Evolutionary conservation across 1,140 invertebrate species (phyloP).

Genomic region (Anthonomus grandis): DNA sequence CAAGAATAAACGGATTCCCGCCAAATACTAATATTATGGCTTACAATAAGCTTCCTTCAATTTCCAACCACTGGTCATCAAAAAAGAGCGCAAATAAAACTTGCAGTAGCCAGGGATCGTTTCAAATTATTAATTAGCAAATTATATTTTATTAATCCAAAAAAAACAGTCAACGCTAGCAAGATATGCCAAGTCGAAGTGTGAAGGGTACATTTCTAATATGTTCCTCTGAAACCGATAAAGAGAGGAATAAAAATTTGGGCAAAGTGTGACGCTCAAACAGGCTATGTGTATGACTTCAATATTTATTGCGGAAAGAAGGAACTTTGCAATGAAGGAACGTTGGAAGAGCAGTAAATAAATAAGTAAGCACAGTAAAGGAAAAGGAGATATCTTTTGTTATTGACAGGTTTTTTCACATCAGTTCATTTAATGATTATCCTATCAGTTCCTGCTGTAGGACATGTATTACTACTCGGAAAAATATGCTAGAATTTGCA

Average conservation of each 20-base stretch:
- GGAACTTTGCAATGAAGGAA: no score
- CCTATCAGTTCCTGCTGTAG: background rate
- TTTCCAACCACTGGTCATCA: background rate
- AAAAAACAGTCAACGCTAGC: background rate
- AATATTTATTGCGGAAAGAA: no score
- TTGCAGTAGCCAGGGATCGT: background rate
- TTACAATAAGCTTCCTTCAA: background rate
- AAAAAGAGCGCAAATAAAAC: background rate
- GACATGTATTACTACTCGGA: background rate
- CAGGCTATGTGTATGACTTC: background rate
- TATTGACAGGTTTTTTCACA: background rate
- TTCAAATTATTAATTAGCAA: background rate
- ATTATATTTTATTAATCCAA: background rate
- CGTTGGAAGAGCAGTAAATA: no score
- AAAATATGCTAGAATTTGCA: background rate
- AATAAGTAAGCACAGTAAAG: no score
- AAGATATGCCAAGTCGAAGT: background rate
- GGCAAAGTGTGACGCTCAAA: background rate
- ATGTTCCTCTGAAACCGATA: background rate
- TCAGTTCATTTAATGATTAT: background rate
- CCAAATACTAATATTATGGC: background rate
- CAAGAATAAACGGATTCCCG: background rate
- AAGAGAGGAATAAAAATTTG: no score
- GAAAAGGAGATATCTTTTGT: no score
- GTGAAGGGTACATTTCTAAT: background rate